phyloP scores from a whole-genome alignment of 2,888 invertebrate genomes.

The Lypha dubia region DNA sequence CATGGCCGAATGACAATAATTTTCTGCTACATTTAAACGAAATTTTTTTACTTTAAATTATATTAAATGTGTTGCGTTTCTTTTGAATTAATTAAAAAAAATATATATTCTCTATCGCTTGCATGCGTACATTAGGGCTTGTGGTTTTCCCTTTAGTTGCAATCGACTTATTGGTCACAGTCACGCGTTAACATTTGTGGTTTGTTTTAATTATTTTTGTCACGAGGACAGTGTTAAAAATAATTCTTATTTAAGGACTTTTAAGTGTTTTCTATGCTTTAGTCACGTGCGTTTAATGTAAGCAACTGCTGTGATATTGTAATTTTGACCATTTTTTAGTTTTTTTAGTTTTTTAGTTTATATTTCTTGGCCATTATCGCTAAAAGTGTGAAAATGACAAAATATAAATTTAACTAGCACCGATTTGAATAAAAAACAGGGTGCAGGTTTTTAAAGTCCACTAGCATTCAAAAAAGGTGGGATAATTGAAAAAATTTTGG shows the following conservation, averaged over 20 bases:
- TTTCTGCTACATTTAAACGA: neutral
- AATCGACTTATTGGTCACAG: slow-evolving; percentile 58
- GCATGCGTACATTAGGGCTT: neutral
- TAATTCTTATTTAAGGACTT: neutral
- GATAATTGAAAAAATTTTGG: too few species aligned
- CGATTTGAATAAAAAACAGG: too few species aligned
- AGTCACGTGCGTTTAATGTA: slow-evolving; percentile 29
- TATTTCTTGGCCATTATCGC: neutral
- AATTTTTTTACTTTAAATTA: neutral
- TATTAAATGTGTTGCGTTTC: slow-evolving; percentile 57
- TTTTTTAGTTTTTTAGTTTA: neutral
- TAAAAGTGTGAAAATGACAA: too few species aligned
- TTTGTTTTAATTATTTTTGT: slow-evolving; percentile 33
- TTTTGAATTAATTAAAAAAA: slow-evolving; percentile 15
- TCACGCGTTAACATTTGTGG: slow-evolving; percentile 50
- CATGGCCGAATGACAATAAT: slow-evolving; percentile 47
- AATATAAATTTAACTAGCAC: too few species aligned
- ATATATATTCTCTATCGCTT: slow-evolving; percentile 41
- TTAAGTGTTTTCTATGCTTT: neutral
- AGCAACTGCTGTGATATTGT: neutral
- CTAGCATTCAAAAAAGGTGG: too few species aligned
- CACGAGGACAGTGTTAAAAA: neutral
- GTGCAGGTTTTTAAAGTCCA: too few species aligned
- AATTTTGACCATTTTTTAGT: too few species aligned
- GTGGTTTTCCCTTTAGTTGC: neutral